Percentiles rank a stretch among this genome's conserved stretches.
Evolutionary conservation across 2,797 vertebrate genomes (phyloP).

Genomic region (Heterohyrax brucei): DNA sequence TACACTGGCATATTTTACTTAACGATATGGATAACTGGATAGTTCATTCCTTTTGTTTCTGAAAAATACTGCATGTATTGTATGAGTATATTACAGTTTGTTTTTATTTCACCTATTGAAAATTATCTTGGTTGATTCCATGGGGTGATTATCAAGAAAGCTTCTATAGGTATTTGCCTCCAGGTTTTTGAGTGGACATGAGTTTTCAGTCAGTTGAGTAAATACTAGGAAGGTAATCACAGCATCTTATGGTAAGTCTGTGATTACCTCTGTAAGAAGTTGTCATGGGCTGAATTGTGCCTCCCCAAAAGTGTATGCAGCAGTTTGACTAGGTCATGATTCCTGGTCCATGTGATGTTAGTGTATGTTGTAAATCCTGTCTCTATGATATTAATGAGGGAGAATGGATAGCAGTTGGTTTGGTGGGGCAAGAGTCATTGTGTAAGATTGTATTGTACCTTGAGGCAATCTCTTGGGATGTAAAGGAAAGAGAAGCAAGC

Average conservation of each 20-base stretch:
- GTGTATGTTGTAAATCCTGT: no score
- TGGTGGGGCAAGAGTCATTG: no score
- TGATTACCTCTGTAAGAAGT: conserved; percentile 8
- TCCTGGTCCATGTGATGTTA: no score
- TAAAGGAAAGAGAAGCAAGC: no score
- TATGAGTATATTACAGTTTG: neutral
- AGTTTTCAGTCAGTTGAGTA: conserved; percentile 31
- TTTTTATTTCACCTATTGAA: conserved; percentile 21
- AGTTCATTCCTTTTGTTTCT: conserved; percentile 11
- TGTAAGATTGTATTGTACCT: no score
- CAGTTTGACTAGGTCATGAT: no score
- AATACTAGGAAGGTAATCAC: neutral
- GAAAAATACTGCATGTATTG: neutral
- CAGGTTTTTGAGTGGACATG: conserved; percentile 20
- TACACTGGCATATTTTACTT: conserved; percentile 41
- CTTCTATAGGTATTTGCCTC: conserved; percentile 19
- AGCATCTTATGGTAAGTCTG: neutral
- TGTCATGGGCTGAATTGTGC: no score
- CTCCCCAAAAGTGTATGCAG: no score
- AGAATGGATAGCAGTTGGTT: no score
- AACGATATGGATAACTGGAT: neutral
- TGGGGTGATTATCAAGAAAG: neutral
- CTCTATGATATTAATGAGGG: no score
- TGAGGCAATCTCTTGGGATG: no score
- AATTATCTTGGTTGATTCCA: conserved; percentile 7